Evolutionary conservation across 1,140 invertebrate genomes (phyloP).

Genomic region (honey bee (Apis mellifera)): Amel_HAv3.1 CM009944.2:1734501-1735000

Average conservation of each 20-base stretch:
- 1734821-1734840: constrained; percentile 14
- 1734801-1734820: constrained; percentile 25
- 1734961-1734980: too few relatives aligned
- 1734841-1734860: not conserved
- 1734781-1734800: constrained; percentile 37
- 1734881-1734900: too few relatives aligned
- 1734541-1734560: too few relatives aligned
- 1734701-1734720: not conserved
- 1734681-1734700: constrained; percentile 4
- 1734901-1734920: too few relatives aligned
- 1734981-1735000: too few relatives aligned
- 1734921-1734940: too few relatives aligned
- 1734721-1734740: not conserved
- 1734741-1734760: constrained; percentile 38
- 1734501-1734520: too few relatives aligned
- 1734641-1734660: not conserved
- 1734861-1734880: not conserved
- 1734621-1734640: not conserved
- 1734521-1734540: too few relatives aligned
- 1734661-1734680: constrained; percentile 15
- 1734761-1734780: constrained; percentile 30
- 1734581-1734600: not conserved
- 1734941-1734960: too few relatives aligned
- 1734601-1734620: not conserved
- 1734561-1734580: not conserved